Percentiles rank a stretch among this genome's conserved stretches.
These are phyloP conservation scores for Ptilorrhoa leucosticta DNA, from an alignment of 2,113 vertebrate genomes.

Conservation along the genomic window DNA sequence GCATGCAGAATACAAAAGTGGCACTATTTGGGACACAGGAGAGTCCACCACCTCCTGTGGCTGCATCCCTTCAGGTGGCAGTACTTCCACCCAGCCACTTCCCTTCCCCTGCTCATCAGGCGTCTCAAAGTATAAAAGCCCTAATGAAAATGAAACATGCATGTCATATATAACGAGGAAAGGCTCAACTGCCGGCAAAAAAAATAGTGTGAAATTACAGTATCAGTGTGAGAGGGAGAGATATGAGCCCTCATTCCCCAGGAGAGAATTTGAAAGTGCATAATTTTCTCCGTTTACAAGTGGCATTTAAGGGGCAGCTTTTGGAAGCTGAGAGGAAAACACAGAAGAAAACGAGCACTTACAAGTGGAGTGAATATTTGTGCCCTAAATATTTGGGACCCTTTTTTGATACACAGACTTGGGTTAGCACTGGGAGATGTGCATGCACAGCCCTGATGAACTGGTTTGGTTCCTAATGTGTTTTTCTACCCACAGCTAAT, in stretches of 20 bases:
- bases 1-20: neutral
- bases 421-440: neutral
- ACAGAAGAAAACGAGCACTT: neutral
- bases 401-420: neutral
- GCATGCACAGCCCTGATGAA: neutral
- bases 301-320: neutral
- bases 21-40: neutral
- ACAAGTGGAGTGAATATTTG: neutral
- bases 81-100: neutral
- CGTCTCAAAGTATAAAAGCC: neutral
- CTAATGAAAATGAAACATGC: conserved; percentile 21
- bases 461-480: neutral
- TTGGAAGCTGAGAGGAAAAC: neutral
- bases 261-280: conserved; percentile 29
- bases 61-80: neutral
- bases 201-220: conserved; percentile 33
- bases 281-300: neutral
- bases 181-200: neutral
- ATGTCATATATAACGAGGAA: neutral
- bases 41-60: neutral
- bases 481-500: neutral
- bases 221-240: conserved; percentile 17
- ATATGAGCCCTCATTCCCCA: neutral
- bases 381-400: neutral
- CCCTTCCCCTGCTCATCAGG: neutral